phyloP scores from a whole-genome alignment of 2,113 vertebrate species.

The Urocolius indicus region DNA sequence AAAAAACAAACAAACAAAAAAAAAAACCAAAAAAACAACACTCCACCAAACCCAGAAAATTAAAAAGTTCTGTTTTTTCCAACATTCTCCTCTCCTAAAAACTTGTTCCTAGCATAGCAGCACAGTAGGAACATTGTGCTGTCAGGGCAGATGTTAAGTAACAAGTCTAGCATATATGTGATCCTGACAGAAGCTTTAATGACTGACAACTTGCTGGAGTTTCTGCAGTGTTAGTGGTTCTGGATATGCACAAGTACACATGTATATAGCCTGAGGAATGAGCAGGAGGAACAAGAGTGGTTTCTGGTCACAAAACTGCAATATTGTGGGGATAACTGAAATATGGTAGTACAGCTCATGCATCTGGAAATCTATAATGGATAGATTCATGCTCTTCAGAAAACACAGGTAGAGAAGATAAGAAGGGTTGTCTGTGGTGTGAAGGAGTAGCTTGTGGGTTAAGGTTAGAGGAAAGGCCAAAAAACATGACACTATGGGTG shows the following conservation, averaged over 20 bases:
- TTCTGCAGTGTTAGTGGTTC: neutral
- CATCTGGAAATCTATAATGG: neutral
- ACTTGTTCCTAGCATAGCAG: neutral
- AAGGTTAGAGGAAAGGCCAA: neutral
- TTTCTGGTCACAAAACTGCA: neutral
- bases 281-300: neutral
- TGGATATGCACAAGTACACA: neutral
- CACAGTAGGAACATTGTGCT: neutral
- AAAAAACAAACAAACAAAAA: neutral
- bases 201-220: accelerated
- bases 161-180: neutral
- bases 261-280: neutral
- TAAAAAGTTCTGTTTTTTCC: neutral
- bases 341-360: neutral
- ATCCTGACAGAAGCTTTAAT: neutral
- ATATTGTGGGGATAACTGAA: neutral
- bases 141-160: neutral
- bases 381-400: neutral
- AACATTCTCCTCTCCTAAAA: neutral
- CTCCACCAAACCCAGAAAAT: neutral
- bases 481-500: neutral
- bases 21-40: no score
- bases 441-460: neutral
- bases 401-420: neutral
- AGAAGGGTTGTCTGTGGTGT: neutral